phyloP scores from a whole-genome alignment of 2,888 invertebrate species.

The Drosophila setosimentum region DNA sequence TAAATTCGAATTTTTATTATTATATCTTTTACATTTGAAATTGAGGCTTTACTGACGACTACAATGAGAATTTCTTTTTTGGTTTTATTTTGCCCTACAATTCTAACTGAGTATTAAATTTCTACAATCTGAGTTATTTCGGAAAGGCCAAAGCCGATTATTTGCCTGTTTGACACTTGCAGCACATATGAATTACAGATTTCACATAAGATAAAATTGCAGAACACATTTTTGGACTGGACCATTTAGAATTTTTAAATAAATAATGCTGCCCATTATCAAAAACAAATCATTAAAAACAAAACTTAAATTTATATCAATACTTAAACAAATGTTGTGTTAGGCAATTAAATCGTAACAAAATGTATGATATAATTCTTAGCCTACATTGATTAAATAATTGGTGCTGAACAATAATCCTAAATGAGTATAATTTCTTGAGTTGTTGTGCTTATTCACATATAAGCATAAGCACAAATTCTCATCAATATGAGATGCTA shows the following conservation, averaged over 20 bases:
- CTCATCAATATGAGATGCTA: neutral
- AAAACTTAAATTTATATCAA: neutral
- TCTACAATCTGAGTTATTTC: neutral
- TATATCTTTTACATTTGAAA: neutral
- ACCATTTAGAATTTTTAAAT: neutral
- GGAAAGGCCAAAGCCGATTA: neutral
- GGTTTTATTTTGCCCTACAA: neutral
- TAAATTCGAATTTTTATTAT: too few relatives aligned
- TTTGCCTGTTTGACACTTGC: neutral
- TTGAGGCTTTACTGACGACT: neutral
- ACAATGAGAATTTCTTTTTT: neutral
- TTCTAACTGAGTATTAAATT: neutral
- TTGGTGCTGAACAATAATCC: neutral
- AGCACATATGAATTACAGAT: neutral
- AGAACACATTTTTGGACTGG: neutral
- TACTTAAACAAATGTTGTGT: neutral
- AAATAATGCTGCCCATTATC: fast-evolving
- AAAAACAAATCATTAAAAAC: neutral
- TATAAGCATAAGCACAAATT: neutral
- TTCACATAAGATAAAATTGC: neutral
- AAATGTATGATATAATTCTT: neutral
- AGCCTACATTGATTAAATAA: neutral
- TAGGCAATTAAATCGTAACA: neutral
- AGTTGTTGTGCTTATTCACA: neutral
- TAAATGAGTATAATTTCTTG: neutral